Conservation (phyloP, 2,113 vertebrate species). For the Anas platyrhynchos region DNA sequence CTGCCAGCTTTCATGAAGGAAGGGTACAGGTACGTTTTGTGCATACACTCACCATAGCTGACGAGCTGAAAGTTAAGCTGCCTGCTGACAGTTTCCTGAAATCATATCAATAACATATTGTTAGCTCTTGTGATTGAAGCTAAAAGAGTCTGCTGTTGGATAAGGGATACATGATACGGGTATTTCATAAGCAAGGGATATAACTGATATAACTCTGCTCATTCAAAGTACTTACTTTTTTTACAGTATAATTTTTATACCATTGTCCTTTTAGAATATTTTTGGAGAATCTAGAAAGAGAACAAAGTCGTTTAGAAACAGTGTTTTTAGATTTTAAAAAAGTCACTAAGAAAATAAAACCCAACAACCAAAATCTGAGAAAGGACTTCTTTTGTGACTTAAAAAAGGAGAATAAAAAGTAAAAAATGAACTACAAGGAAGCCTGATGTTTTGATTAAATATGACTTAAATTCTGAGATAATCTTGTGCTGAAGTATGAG, state of each 20-base stretch:
- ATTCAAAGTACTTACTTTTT: slow-evolving; percentile 51
- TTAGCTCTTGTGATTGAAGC: slow-evolving; percentile 70
- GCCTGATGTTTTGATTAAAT: slow-evolving; percentile 21
- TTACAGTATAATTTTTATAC: slow-evolving; percentile 49
- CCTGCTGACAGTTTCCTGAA: slow-evolving; percentile 87
- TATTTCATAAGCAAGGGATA: slow-evolving; percentile 56
- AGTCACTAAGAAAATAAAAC: slow-evolving; percentile 28
- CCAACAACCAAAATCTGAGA: slow-evolving; percentile 28
- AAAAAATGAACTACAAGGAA: not conserved
- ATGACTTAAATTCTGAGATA: not conserved
- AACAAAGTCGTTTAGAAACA: slow-evolving; percentile 68
- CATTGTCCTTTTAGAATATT: slow-evolving; percentile 63
- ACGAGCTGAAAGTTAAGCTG: slow-evolving; percentile 85
- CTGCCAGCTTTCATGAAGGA: slow-evolving; percentile 76
- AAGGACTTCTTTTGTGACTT: not conserved
- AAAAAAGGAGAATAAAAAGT: not conserved
- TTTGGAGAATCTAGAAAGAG: slow-evolving; percentile 50
- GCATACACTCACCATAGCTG: slow-evolving; percentile 70
- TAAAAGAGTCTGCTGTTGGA: slow-evolving; percentile 71
- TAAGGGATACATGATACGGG: slow-evolving; percentile 50
- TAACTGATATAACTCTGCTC: slow-evolving; percentile 63
- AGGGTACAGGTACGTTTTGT: slow-evolving; percentile 78
- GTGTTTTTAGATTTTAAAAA: not conserved
- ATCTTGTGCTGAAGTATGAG: not conserved
- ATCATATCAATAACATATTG: slow-evolving; percentile 87